Evolutionary conservation across 1,140 invertebrate species (phyloP).

Genomic region (Drosophila bocki): DNA sequence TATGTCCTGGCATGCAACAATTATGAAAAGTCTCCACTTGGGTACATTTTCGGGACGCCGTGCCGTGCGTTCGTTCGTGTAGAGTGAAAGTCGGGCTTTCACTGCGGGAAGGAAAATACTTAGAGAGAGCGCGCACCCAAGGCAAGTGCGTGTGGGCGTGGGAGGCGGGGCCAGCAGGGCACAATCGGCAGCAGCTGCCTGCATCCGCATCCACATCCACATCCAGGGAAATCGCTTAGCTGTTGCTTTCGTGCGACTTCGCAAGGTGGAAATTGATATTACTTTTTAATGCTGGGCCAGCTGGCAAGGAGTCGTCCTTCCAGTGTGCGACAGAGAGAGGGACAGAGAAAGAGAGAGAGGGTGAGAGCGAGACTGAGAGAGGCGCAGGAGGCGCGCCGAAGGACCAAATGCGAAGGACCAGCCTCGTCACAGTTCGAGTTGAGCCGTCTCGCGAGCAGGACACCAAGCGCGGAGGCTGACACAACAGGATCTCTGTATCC

Average conservation of each 20-base stretch:
- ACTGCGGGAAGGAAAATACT: slow-evolving; percentile 4
- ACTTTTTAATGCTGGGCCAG: slow-evolving; percentile 83
- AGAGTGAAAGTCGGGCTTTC: slow-evolving; percentile 23
- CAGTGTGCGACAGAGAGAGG: slow-evolving; percentile 38
- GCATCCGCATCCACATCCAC: slow-evolving; percentile 73
- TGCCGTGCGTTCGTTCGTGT: slow-evolving; percentile 16
- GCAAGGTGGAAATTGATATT: slow-evolving; percentile 83
- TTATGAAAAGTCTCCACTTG: slow-evolving; percentile 74
- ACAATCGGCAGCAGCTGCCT: slow-evolving; percentile 27
- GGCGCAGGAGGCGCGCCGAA: slow-evolving; percentile 26
- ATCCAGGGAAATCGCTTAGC: slow-evolving; percentile 83
- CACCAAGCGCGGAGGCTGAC: slow-evolving; percentile 75
- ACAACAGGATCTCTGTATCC: slow-evolving; percentile 11
- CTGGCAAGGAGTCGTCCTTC: slow-evolving; percentile 56
- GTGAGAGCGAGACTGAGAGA: slow-evolving; percentile 17
- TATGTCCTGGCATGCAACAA: slow-evolving; percentile 67
- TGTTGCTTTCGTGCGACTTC: slow-evolving; percentile 74
- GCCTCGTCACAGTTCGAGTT: slow-evolving; percentile 80
- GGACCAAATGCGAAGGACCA: slow-evolving; percentile 32
- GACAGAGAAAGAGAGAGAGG: slow-evolving; percentile 36
- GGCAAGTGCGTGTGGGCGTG: slow-evolving; percentile 63
- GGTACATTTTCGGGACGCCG: slow-evolving; percentile 4
- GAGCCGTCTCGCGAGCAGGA: slow-evolving; percentile 81
- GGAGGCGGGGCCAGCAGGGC: slow-evolving; percentile 60
- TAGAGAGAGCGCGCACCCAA: slow-evolving; percentile 71